Base-by-base conservation (phyloP, 2,888 invertebrate genomes). In the Metallyticus violacea region DNA sequence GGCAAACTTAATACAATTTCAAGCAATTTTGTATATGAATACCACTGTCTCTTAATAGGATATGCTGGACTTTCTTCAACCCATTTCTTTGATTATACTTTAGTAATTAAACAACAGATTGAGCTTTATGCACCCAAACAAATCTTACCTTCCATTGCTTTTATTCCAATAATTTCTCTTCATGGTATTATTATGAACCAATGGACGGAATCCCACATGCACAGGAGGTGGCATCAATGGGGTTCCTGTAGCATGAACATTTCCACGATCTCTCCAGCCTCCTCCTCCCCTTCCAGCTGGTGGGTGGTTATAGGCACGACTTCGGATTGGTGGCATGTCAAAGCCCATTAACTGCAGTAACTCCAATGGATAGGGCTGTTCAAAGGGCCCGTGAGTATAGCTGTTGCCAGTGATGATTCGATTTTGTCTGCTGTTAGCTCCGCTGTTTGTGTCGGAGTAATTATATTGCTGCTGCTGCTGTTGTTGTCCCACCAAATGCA, bases 311-410 rank as follows among this genome's bases (percentile, higher is more conserved):
- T 81, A 87, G 40, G 80, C 62, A 79, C 86, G 85, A 76, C 81
- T 87, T 26, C 88, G 87, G 6, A 86, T 84, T 27, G 87, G 86
- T 30, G 88, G 88, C 85, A 88, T 87, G 27, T 88, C 88, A 25
- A 87, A 77, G 79, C 86, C 88, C 85, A 88, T 87, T 77, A 88
- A 85, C 26, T 85, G 87, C 27, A 88, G n/a, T 26, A 86, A 26
- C 26, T 86, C 86, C 22, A 81, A 29, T 22, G 84, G 83, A 25
- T 80, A 84, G 7, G 62, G 77, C n/a, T 87, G 87, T 27, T 87
- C 86, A 28, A 84, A 84, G 28, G 86, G 84, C 62, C 27, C 29
- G 26, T 78, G 81, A 79, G 30, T 26, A 29, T 86, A 86, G 28
- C 83, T 84, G 82, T 84, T 78, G 40, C 62, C 40, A 7, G 85